These are phyloP conservation scores for Pardalotus punctatus DNA, from an alignment of 2,113 vertebrate species.

Conservation along the genomic window DNA sequence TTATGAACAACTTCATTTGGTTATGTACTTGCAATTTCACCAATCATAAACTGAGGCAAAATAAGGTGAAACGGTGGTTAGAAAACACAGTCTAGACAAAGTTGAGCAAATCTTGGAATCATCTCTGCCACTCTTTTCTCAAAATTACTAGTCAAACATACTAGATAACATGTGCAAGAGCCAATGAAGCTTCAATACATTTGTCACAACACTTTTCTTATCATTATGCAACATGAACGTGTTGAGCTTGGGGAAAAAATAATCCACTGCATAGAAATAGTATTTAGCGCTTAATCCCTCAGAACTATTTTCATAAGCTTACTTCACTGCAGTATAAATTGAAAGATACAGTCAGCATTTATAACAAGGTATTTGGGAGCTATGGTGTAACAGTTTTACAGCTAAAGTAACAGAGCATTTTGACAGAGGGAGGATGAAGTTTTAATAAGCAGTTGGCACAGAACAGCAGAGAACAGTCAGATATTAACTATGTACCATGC, in stretches of 20 bases:
- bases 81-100: neutral
- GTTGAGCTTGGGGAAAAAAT: constrained; percentile 47
- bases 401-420: constrained; percentile 2
- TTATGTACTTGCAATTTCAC: neutral
- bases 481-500: neutral
- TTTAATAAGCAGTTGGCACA: constrained; percentile 13
- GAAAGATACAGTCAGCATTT: constrained; percentile 52
- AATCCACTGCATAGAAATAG: constrained; percentile 51
- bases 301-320: constrained; percentile 52
- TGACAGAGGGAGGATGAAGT: constrained; percentile 6
- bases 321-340: constrained; percentile 33
- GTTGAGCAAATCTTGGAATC: neutral
- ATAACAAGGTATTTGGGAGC: constrained; percentile 42
- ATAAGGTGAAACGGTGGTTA: neutral
- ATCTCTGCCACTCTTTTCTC: neutral
- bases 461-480: neutral
- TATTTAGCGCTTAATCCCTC: constrained; percentile 55
- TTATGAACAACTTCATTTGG: neutral
- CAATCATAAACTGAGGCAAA: neutral
- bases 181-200: neutral
- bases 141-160: constrained; percentile 6
- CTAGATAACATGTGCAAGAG: neutral
- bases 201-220: constrained; percentile 31
- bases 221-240: constrained; percentile 30
- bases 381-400: constrained; percentile 7